Conservation (phyloP, 2,888 invertebrate genomes). For the Drosophila birchii region DNA sequence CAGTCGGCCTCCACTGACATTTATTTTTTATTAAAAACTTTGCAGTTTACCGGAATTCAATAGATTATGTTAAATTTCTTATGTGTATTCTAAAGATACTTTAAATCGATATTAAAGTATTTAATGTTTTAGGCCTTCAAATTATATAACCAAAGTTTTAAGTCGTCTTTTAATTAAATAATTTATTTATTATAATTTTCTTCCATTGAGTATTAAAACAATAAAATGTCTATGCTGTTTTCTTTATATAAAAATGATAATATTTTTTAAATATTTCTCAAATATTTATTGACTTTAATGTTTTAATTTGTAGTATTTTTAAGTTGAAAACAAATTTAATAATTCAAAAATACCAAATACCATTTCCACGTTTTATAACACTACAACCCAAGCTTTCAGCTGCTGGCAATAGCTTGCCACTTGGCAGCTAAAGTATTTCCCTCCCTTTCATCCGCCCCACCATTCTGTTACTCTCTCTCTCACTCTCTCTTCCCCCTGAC, state of each 20-base stretch:
- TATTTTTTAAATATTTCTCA: not conserved
- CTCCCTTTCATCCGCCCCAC: too few relatives aligned
- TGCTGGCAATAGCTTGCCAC: conserved; percentile 15
- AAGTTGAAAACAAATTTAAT: not conserved
- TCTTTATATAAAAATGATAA: too few relatives aligned
- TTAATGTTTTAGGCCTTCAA: too few relatives aligned
- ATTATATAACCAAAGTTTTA: too few relatives aligned
- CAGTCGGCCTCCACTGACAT: not conserved
- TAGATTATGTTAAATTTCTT: not conserved
- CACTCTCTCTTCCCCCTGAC: not conserved
- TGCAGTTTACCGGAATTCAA: not conserved
- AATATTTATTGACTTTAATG: not conserved
- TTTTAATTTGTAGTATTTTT: not conserved
- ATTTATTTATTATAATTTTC: not conserved
- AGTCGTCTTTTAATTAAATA: not conserved
- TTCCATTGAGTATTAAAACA: not conserved
- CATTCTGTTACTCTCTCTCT: not conserved
- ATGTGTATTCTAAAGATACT: too few relatives aligned
- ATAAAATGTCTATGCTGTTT: too few relatives aligned
- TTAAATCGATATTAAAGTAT: too few relatives aligned
- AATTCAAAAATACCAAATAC: not conserved
- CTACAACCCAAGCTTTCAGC: conserved; percentile 19
- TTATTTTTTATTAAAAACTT: not conserved
- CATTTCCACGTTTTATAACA: conserved; percentile 1
- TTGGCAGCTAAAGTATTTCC: conserved; percentile 5